Evolutionary conservation across 2,113 vertebrate genomes (phyloP).

Genomic region (Gnathonemus longibarbis): DNA sequence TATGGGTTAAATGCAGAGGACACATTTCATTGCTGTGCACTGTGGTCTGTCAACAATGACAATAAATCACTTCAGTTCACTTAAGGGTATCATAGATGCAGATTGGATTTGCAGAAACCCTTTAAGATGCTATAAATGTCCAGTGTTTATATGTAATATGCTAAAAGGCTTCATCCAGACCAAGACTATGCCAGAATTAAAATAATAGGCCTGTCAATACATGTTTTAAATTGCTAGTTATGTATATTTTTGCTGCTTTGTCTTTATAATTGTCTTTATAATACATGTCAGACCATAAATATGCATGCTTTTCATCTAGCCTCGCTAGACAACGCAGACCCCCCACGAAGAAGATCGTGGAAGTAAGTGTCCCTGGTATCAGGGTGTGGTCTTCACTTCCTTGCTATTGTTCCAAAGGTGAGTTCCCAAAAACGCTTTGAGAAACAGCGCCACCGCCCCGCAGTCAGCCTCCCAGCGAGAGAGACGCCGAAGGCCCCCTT

Average conservation of each 20-base stretch:
- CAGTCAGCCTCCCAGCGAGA: conserved; percentile 35
- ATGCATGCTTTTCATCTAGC: not conserved
- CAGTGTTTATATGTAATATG: not conserved
- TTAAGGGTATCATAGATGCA: not conserved
- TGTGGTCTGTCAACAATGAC: no score
- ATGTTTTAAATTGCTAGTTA: not conserved
- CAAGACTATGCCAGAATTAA: not conserved
- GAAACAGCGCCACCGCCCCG: conserved; percentile 40
- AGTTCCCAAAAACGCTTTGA: not conserved
- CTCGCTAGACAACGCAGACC: not conserved
- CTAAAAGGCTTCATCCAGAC: not conserved
- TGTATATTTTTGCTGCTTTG: not conserved
- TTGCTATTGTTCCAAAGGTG: not conserved
- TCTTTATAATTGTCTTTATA: not conserved
- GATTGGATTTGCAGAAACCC: not conserved
- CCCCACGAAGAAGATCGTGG: not conserved
- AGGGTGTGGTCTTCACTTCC: conserved; percentile 1
- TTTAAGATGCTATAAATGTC: not conserved
- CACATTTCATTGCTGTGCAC: no score
- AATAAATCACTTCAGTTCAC: not conserved
- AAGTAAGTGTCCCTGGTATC: not conserved
- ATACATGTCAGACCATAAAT: not conserved
- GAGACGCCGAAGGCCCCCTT: conserved; percentile 49
- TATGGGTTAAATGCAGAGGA: no score
- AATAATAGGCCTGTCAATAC: not conserved